Base-by-base conservation (phyloP, 2,113 vertebrate species). In the Brachyhypopomus occidentalis region DNA sequence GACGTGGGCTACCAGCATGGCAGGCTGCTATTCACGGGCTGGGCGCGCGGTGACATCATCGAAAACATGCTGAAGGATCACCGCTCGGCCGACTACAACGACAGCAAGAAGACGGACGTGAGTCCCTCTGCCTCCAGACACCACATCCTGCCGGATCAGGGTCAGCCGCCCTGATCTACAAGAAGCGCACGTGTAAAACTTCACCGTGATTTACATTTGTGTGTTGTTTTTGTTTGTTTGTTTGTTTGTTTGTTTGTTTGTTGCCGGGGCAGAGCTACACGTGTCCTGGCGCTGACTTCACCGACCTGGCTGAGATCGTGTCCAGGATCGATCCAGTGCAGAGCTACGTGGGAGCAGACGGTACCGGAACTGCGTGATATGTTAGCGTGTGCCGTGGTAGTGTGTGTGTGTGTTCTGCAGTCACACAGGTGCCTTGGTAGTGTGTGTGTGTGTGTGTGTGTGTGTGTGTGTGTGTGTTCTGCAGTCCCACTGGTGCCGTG, bases 291-390 rank as follows among this genome's bases (percentile, higher is more conserved):
- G 96, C 96, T 0, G 95, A 96, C 78, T 98, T 98, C 92, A 98
- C 96, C 0, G 97, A 98, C 89, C 90, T 98, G 80, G 97, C 97
- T 0, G 97, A 98, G 89, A 98, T 98, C 0, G 95, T 98, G 34
- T 97, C 97, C 67, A 92, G 96, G 71, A 98, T 98, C 2, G 97
- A 98, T 73, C 96, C 97, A 0, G 93, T 96, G 23, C 94, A 95
- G 19, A 94, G 87, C 88, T 96, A 93, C 19, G 83, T 94, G 2
- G 92, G 92, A 0, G 91, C 92, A 60, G 93, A 94, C 79, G 93
- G 93, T 94, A 87, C 85, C 71, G 41, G 6, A 45, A 11, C 41
- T 11, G 5, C 41, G 9, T n/a, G n/a, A n/a, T n/a, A n/a, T n/a
- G n/a, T 30, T 30, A 30, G 30, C 3, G 30, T 30, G 9, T 52